Percentiles rank a stretch among this genome's conserved stretches.
Conservation (phyloP, 1,140 invertebrate genomes). For the Ladona fulva region DNA sequence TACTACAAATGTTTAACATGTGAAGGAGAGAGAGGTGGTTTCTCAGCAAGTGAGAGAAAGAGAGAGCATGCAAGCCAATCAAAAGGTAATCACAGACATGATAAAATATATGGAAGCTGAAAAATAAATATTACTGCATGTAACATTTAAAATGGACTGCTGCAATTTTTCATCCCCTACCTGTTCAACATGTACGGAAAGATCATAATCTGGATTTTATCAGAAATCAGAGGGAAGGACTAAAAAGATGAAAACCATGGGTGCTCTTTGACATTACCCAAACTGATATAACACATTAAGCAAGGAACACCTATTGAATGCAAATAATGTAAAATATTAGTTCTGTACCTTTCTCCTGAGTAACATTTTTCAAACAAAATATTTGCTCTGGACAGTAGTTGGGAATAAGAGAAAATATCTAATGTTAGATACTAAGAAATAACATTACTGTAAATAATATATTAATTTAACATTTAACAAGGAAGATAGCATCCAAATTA, state of each 20-base stretch:
- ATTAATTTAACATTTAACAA: too few species aligned
- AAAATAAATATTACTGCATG: background rate
- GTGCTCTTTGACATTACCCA: background rate
- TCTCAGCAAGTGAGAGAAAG: background rate
- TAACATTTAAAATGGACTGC: background rate
- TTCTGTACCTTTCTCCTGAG: background rate
- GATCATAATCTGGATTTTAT: background rate
- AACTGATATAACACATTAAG: background rate
- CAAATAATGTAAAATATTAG: background rate
- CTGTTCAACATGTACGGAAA: background rate
- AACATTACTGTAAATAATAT: too few species aligned
- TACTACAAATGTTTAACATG: background rate
- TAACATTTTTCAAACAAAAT: too few species aligned
- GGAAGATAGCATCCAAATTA: too few species aligned
- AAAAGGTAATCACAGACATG: background rate
- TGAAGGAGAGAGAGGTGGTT: background rate
- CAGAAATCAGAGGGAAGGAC: background rate
- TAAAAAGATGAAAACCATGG: background rate
- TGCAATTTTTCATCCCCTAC: conserved; percentile 5
- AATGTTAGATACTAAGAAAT: too few species aligned
- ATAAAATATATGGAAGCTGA: conserved; percentile 8
- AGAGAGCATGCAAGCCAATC: conserved; percentile 3
- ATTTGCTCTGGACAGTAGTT: too few species aligned
- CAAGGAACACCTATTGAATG: background rate
- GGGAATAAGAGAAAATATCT: too few species aligned